Conservation (phyloP, 2,888 invertebrate species). For the Apotomis turbidana region DNA sequence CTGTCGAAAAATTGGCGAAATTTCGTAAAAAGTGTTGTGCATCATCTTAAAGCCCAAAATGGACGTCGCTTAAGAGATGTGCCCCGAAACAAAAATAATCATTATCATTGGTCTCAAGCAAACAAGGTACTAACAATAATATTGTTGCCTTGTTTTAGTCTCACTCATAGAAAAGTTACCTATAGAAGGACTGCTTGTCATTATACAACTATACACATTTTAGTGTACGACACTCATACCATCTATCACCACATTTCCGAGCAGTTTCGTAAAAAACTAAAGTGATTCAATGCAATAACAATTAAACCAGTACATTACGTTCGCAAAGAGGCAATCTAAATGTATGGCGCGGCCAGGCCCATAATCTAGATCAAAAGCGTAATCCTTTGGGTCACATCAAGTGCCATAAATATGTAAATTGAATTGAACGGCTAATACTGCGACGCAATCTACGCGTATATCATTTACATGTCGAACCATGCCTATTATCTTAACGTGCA, state of each 20-base stretch:
- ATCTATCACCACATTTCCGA: neutral
- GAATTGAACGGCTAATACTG: conserved; percentile 42
- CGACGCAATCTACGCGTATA: conserved; percentile 39
- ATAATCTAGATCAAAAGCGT: conserved; percentile 45
- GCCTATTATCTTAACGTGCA: conserved; percentile 29
- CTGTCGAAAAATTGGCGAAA: too few relatives aligned
- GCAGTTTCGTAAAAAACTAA: conserved; percentile 7
- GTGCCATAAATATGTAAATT: conserved; percentile 47
- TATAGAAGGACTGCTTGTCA: too few relatives aligned
- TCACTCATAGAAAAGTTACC: too few relatives aligned
- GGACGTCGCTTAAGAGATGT: too few relatives aligned
- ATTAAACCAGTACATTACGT: conserved; percentile 34
- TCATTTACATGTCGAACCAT: conserved; percentile 40
- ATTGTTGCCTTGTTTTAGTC: too few relatives aligned
- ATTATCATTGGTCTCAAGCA: too few relatives aligned
- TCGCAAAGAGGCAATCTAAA: conserved; percentile 42
- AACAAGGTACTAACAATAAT: too few relatives aligned
- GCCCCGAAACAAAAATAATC: too few relatives aligned
- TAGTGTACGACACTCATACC: too few relatives aligned
- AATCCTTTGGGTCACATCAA: conserved; percentile 45
- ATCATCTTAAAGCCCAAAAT: too few relatives aligned
- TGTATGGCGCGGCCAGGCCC: conserved; percentile 35
- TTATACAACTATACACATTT: too few relatives aligned
- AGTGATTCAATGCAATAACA: conserved; percentile 5
- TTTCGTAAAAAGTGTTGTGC: too few relatives aligned